These are phyloP conservation scores for Papilio gigon DNA, from an alignment of 2,888 invertebrate genomes.

Conservation along the genomic window DNA sequence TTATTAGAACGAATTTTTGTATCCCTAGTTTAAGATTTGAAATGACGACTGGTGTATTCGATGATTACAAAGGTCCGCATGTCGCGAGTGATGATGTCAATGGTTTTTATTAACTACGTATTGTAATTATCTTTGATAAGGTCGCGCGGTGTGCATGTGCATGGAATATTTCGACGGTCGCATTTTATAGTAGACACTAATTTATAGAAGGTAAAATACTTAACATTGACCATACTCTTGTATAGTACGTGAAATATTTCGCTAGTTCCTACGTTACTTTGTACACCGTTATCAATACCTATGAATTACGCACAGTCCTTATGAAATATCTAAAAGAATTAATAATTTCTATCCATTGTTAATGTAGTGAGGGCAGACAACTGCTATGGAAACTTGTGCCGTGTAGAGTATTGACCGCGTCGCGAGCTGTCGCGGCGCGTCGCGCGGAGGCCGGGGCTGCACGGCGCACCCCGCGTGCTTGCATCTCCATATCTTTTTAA, in stretches of 20 bases:
- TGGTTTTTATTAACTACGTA: slow-evolving; percentile 58
- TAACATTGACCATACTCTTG: slow-evolving; percentile 50
- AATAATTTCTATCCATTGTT: slow-evolving; percentile 38
- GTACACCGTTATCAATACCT: slow-evolving; percentile 47
- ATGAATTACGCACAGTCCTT: slow-evolving; percentile 60
- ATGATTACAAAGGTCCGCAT: slow-evolving; percentile 53
- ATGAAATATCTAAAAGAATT: slow-evolving; percentile 43
- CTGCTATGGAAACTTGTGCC: neutral
- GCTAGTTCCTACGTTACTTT: slow-evolving; percentile 61
- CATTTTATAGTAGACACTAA: slow-evolving; percentile 52
- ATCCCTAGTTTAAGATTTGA: slow-evolving; percentile 77
- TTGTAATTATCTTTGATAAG: slow-evolving; percentile 68
- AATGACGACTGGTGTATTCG: slow-evolving; percentile 77
- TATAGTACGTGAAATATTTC: slow-evolving; percentile 51
- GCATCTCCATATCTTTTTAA: slow-evolving; percentile 35
- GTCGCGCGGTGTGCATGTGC: slow-evolving; percentile 68
- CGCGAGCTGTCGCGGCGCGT: neutral
- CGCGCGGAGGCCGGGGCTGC: neutral
- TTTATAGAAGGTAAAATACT: slow-evolving; percentile 52
- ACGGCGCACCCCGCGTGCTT: slow-evolving; percentile 12
- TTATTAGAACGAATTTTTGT: slow-evolving; percentile 80
- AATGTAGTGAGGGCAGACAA: slow-evolving; percentile 44
- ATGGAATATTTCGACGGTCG: slow-evolving; percentile 47
- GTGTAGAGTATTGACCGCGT: slow-evolving; percentile 12
- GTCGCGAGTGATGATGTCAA: slow-evolving; percentile 60